Base-by-base conservation (phyloP, 2,888 invertebrate species). In the Hybos culiciformis region DNA sequence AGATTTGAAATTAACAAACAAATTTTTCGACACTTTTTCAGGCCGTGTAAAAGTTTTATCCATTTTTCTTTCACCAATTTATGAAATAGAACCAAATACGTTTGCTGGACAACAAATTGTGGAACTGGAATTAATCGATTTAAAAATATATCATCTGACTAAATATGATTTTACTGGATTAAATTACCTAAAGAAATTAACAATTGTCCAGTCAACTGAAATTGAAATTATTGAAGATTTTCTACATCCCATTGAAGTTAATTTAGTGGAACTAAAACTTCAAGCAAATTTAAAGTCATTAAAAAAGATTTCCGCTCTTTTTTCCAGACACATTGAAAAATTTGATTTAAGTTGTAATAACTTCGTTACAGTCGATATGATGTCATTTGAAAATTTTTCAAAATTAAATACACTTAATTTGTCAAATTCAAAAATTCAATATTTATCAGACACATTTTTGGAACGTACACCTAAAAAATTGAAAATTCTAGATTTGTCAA, bases 361-460 rank as follows among this genome's bases (percentile, higher is more conserved):
- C 17, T 17, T 32, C 9, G 9, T 4, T 17, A 7, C 15, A 17
- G 5, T 3, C 8, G 32, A 14, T 32, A n/a, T n/a, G n/a, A n/a
- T n/a, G n/a, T n/a, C n/a, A n/a, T 32, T 32, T 17, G 5, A 17
- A 15, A 14, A 32, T 15, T 32, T 32, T 3, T 5, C 14, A 32
- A 32, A 32, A 9, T 9, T 32, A 2, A 17, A 32, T 15, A 3
- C 17, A 17, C 9, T 32, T 9, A 32, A 32, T 32, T 32, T 32
- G 17, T 32, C 32, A 1, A 5, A 56, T 44, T 59, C 57, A 2
- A 48, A 54, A 15, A 54, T 62, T 12, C 23, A 42, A 9, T 50
- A 26, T 34, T 46, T 62, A 26, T 58, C 59, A 1, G 23, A 43
- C 4, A 51, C 48, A 33, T 49, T 60, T 7, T 62, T 62, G 40